Evolutionary conservation across 2,888 invertebrate species (phyloP), one percentile per base, ranked within the genome.

Genomic region (Lutraria lutraria): DNA sequence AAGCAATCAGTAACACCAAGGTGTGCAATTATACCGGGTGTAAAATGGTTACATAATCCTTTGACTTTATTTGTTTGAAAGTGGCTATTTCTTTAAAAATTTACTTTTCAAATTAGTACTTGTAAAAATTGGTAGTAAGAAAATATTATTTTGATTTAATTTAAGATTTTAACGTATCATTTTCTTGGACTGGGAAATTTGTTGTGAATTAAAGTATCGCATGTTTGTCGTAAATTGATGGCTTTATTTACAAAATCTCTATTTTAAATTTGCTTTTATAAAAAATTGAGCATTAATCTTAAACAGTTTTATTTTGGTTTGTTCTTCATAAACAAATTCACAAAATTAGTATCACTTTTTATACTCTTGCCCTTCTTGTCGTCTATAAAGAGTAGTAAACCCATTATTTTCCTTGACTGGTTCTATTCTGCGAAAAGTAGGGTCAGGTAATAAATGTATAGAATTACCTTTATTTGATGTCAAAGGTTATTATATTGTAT

Each of bases 121-220:
- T 34, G 34, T 31, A n/a, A n/a, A n/a, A n/a, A n/a, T 31, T 31
- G 13, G 15, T 76, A 12, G 13, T 76, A 31, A 31, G 76, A 31
- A 76, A 76, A 76, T 76, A 76, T 76, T 76, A 19, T 76, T 76
- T 76, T 34, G 2, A 76, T 76, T 31, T 76, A 76, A 76, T 31
- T 76, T 76, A 31, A 8, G 31, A 76, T 34, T 19, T 34, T 15
- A 76, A 34, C 31, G 31, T 3, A 19, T 25, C 2, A 13, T 76
- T 76, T 31, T 15, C 25, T 31, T 13, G 29, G 31, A 31, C 34
- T 25, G 25, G 0, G 31, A 19, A 31, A 34, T 76, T 76, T 31
- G 31, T 68, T n/a, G 63, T 68, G n/a, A 68, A n/a, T n/a, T n/a
- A n/a, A 25, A 25, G 25, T 68, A 13, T 68, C 12, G 25, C 3